Percentiles rank a stretch among this genome's conserved stretches.
Conservation (phyloP, 2,113 vertebrate genomes). For the Geococcyx californianus region DNA sequence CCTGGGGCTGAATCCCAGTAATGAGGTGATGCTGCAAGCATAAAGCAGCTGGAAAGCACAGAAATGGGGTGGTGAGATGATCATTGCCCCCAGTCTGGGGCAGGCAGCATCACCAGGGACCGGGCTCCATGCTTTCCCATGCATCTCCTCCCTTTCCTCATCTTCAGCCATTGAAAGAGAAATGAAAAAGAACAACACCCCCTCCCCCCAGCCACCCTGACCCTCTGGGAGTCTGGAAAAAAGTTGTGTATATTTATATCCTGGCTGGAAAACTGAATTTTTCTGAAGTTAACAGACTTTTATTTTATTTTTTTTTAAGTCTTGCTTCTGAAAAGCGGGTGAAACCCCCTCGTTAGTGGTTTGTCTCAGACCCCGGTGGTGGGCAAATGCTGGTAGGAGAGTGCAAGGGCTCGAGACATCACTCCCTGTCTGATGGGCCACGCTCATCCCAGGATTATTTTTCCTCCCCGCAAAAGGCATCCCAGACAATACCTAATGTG, state of each 20-base stretch:
- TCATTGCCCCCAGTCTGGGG: not conserved
- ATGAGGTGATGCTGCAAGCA: not conserved
- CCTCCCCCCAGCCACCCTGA: no score
- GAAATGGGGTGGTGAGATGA: not conserved
- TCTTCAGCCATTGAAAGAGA: not conserved
- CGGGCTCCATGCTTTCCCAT: rapidly evolving
- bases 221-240: not conserved
- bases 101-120: not conserved
- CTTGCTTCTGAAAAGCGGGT: not conserved
- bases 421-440: rapidly evolving
- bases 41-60: not conserved
- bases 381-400: not conserved
- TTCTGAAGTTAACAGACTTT: no score
- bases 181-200: not conserved
- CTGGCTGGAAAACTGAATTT: not conserved
- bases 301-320: not conserved
- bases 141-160: not conserved
- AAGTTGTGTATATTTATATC: not conserved
- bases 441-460: not conserved
- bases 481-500: conserved; percentile 29
- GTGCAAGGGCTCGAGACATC: not conserved
- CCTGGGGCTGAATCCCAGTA: rapidly evolving
- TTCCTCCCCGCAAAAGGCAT: not conserved
- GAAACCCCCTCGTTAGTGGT: not conserved
- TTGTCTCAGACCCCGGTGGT: not conserved